These are phyloP conservation scores for Arctia plantaginis DNA, from an alignment of 2,888 invertebrate genomes.

Conservation along the genomic window DNA sequence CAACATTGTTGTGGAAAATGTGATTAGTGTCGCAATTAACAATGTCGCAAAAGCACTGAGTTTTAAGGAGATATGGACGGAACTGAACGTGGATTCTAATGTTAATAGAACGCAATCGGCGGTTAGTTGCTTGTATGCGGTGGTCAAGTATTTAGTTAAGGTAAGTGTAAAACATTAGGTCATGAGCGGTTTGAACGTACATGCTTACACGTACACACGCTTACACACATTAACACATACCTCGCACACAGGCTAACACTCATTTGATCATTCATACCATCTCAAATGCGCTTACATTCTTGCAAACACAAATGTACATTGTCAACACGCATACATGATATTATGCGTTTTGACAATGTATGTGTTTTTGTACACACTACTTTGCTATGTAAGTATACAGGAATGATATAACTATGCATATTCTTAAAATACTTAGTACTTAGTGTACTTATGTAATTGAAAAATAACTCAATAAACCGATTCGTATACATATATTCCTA, in stretches of 20 bases:
- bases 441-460: too few species aligned
- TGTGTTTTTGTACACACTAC: too few species aligned
- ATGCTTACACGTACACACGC: background rate
- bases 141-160: conserved; percentile 81
- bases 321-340: too few species aligned
- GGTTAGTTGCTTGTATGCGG: conserved; percentile 80
- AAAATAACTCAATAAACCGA: too few species aligned
- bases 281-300: too few species aligned
- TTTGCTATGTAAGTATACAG: too few species aligned
- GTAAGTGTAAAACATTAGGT: conserved; percentile 48
- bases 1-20: conserved; percentile 74
- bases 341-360: too few species aligned
- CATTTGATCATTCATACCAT: too few species aligned
- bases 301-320: too few species aligned
- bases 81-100: conserved; percentile 77
- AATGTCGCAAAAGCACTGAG: conserved; percentile 77
- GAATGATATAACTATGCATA: too few species aligned
- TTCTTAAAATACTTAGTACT: too few species aligned
- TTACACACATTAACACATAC: background rate
- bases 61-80: conserved; percentile 77
- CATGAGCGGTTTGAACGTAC: background rate
- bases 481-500: background rate
- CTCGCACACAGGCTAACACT: background rate
- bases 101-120: conserved; percentile 80
- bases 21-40: conserved; percentile 70